Evolutionary conservation across 2,888 invertebrate genomes (phyloP).

Genomic region (Acronicta psi): DNA sequence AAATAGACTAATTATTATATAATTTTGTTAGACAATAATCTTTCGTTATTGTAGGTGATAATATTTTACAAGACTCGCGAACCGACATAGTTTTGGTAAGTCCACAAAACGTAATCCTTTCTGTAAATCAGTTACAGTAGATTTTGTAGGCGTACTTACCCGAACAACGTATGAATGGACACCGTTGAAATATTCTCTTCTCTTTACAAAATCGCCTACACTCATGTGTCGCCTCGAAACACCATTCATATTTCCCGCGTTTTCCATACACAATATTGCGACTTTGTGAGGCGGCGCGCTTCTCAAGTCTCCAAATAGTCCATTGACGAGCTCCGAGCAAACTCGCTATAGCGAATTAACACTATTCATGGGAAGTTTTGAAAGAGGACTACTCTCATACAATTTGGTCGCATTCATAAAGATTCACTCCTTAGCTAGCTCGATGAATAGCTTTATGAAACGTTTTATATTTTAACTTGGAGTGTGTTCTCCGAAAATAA

Average conservation of each 20-base stretch:
- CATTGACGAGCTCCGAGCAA: constrained; percentile 87
- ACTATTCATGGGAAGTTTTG: constrained; percentile 88
- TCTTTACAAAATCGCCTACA: constrained; percentile 77
- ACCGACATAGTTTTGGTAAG: constrained; percentile 1
- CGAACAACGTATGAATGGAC: constrained; percentile 38
- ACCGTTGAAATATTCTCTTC: constrained; percentile 51
- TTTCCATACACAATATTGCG: constrained; percentile 87
- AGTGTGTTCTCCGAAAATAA: constrained; percentile 66
- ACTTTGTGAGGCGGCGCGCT: constrained; percentile 79
- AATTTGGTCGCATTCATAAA: constrained; percentile 89
- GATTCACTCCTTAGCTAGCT: constrained; percentile 86
- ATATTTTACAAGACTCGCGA: no score
- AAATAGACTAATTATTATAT: no score
- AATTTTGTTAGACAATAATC: no score
- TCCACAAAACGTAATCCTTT: constrained; percentile 24
- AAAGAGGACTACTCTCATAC: constrained; percentile 89
- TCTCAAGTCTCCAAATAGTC: constrained; percentile 86
- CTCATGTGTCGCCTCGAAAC: constrained; percentile 72
- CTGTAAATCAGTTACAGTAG: constrained; percentile 32
- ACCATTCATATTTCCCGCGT: constrained; percentile 85
- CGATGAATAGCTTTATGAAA: constrained; percentile 86
- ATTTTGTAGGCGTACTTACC: constrained; percentile 21
- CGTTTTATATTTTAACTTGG: constrained; percentile 79
- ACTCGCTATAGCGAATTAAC: constrained; percentile 89
- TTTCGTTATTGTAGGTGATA: no score